Evolutionary conservation across 2,888 invertebrate species (phyloP), one percentile per base, ranked within the genome.

Genomic region (Chloroclystis v-ata): DNA sequence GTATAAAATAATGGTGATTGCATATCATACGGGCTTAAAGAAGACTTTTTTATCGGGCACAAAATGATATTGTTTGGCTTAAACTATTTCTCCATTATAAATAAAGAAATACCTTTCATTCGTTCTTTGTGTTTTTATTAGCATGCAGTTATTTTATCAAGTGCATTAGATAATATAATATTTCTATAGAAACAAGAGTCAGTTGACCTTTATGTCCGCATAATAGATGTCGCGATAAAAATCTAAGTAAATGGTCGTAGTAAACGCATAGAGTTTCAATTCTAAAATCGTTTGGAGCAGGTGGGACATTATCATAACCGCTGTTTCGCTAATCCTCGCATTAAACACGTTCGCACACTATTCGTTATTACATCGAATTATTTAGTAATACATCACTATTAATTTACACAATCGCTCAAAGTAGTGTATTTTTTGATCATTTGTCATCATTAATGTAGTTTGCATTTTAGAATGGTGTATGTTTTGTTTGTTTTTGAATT

Each of bases 351-450:
- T 68, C 60, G 58, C 67, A 65, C 65, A 50, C 60, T 63, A 69
- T 78, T 69, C 58, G 65, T 80, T 77, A 79, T 72, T 71, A 43
- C 41, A 54, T 54, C 43, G 47, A 56, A 56, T 51, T 53, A 43
- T 52, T 75, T 79, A 67, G 74, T 74, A 67, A 60, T 67, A 66
- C 65, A 67, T 72, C 71, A 64, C 68, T 67, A 75, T 74, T 78
- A 78, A 82, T 82, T 78, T 72, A 71, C 75, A 69, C 75, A 59
- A 75, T 74, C 61, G 66, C 63, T 65, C 66, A 69, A 81, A 82
- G 82, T 82, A 78, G 52, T 60, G 63, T 60, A 68, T 77, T 76
- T 78, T 80, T 76, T 66, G 69, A 63, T 72, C 73, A 79, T 83
- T 82, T 79, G 79, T 84, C 82, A 82, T 75, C 63, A 69, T 72